Evolutionary conservation across 1,140 invertebrate species (phyloP).

Genomic region (Scaptodrosophila lebanonensis): DNA sequence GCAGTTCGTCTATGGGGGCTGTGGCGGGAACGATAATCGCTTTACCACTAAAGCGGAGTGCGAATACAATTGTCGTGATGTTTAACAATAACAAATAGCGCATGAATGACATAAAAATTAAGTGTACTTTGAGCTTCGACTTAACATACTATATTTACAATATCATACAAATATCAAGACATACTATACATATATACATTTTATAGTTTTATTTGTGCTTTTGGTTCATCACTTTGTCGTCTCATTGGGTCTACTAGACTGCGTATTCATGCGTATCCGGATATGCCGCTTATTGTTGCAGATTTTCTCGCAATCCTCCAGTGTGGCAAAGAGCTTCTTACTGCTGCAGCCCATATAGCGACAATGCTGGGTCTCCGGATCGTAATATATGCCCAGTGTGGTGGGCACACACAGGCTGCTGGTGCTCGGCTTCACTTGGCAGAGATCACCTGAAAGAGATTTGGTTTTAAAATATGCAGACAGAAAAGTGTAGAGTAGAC

Average conservation of each 20-base stretch:
- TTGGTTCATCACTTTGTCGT: slow-evolving; percentile 42
- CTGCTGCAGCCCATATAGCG: slow-evolving; percentile 57
- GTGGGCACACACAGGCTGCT: slow-evolving; percentile 48
- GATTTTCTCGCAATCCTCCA: slow-evolving; percentile 68
- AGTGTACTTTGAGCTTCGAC: not conserved
- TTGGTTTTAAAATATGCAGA: not conserved
- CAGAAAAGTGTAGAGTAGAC: too few relatives aligned
- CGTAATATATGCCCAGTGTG: slow-evolving; percentile 63
- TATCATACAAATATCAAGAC: slow-evolving; percentile 5
- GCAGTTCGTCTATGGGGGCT: slow-evolving; percentile 77
- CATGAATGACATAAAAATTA: not conserved
- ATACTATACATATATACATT: slow-evolving; percentile 11
- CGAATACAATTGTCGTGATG: slow-evolving; percentile 84
- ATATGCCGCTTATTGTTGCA: slow-evolving; percentile 62
- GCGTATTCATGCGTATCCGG: slow-evolving; percentile 34
- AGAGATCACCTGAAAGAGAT: slow-evolving; percentile 48
- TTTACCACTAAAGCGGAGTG: slow-evolving; percentile 84
- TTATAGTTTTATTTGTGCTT: slow-evolving; percentile 14
- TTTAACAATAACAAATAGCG: slow-evolving; percentile 21
- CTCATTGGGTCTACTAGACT: slow-evolving; percentile 43
- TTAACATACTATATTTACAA: slow-evolving; percentile 16
- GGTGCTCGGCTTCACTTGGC: slow-evolving; percentile 50
- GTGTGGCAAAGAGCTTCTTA: slow-evolving; percentile 43
- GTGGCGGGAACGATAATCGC: slow-evolving; percentile 89
- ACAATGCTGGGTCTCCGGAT: slow-evolving; percentile 61